Evolutionary conservation across 2,113 vertebrate species (phyloP).

Genomic region (Gracilinanus agilis): DNA sequence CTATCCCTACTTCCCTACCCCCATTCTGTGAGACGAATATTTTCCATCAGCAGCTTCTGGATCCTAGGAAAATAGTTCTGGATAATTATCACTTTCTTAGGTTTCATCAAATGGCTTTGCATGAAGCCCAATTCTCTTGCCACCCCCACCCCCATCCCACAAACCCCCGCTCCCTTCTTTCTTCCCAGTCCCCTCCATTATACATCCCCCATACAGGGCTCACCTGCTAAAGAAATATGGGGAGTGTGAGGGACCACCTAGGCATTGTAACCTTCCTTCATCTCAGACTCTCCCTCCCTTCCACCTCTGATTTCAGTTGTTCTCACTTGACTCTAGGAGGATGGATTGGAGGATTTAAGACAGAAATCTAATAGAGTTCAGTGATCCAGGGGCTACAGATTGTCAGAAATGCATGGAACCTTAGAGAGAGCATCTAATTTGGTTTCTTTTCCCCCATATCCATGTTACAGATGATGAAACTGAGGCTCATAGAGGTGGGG

Average conservation of each 20-base stretch:
- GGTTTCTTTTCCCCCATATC: not conserved
- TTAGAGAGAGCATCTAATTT: not conserved
- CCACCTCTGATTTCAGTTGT: not conserved
- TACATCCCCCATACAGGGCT: slow-evolving; percentile 67
- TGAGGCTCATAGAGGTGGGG: not conserved
- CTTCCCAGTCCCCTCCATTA: not conserved
- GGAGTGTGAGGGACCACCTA: not conserved
- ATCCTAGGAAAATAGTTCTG: slow-evolving; percentile 67
- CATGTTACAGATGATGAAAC: not conserved
- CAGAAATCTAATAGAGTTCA: not conserved
- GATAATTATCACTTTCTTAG: slow-evolving; percentile 85
- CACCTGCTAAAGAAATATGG: not conserved
- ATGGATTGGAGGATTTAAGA: not conserved
- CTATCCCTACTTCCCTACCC: not conserved
- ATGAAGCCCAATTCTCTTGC: slow-evolving; percentile 54
- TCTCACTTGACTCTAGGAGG: not conserved
- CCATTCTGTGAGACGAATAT: slow-evolving; percentile 68
- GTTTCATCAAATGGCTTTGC: slow-evolving; percentile 76
- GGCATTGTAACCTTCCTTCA: not conserved
- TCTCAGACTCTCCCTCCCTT: slow-evolving; percentile 52
- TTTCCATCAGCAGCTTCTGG: slow-evolving; percentile 73
- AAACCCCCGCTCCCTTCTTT: slow-evolving; percentile 24
- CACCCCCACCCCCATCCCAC: slow-evolving; percentile 18
- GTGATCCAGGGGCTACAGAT: not conserved
- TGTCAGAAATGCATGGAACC: not conserved